Percentiles rank a stretch among this genome's conserved stretches.
These are phyloP conservation scores for Cheilosia soror DNA, from an alignment of 2,888 invertebrate genomes.

Conservation along the genomic window DNA sequence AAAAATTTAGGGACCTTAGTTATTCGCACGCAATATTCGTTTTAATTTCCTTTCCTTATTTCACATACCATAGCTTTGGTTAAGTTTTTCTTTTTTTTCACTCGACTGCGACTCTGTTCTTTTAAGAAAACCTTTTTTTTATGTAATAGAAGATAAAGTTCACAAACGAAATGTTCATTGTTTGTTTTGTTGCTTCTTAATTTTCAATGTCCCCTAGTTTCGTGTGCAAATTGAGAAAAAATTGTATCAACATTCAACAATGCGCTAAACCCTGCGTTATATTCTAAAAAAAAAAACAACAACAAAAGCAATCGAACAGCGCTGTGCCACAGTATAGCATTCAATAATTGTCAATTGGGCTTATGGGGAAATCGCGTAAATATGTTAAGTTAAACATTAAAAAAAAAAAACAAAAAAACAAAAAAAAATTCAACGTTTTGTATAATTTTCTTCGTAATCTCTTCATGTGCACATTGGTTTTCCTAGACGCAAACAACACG, in stretches of 20 bases:
- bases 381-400: slow-evolving; percentile 42
- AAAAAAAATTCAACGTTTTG: slow-evolving; percentile 20
- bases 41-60: slow-evolving; percentile 49
- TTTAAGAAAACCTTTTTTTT: slow-evolving; percentile 14
- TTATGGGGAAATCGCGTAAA: slow-evolving; percentile 32
- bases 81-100: slow-evolving; percentile 28
- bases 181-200: slow-evolving; percentile 33
- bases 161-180: slow-evolving; percentile 27
- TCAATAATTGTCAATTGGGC: slow-evolving; percentile 12
- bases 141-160: slow-evolving; percentile 44
- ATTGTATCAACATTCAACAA: slow-evolving; percentile 6
- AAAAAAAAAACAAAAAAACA: slow-evolving; percentile 11
- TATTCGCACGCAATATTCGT: slow-evolving; percentile 78
- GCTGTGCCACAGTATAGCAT: background rate
- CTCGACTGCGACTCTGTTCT: slow-evolving; percentile 28
- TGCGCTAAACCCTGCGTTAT: slow-evolving; percentile 8
- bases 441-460: slow-evolving; percentile 54
- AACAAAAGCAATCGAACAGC: slow-evolving; percentile 31
- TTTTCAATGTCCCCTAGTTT: slow-evolving; percentile 21
- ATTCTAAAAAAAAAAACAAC: background rate
- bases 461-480: slow-evolving; percentile 52
- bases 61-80: slow-evolving; percentile 17
- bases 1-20: slow-evolving; percentile 71
- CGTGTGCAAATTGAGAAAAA: slow-evolving; percentile 16
- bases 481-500: slow-evolving; percentile 22